phyloP scores from a whole-genome alignment of 2,797 vertebrate genomes.

The Sternarchorhynchus goeldii region DNA sequence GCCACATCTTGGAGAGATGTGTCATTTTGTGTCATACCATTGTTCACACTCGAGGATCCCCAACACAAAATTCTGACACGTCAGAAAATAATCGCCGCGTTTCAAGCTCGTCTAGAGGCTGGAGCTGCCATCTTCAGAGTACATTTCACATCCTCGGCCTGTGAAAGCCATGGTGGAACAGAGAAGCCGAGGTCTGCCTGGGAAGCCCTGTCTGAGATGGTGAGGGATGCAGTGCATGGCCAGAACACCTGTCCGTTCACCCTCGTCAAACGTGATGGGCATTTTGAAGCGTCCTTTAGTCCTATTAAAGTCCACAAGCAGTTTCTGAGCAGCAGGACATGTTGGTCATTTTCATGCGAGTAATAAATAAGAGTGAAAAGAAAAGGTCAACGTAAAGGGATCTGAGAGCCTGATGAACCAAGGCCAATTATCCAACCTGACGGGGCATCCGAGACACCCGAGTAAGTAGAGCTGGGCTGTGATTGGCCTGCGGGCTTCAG shows the following conservation, averaged over 20 bases:
- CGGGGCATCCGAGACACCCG: conserved; percentile 59
- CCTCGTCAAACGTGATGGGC: neutral
- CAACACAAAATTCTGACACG: conserved; percentile 14
- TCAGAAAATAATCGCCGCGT: conserved; percentile 24
- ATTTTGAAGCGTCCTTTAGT: neutral
- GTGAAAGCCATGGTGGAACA: neutral
- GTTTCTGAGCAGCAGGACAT: neutral
- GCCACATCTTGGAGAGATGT: conserved; percentile 17
- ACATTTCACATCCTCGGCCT: conserved; percentile 6
- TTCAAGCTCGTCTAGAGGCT: neutral
- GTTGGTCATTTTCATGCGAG: conserved; percentile 9
- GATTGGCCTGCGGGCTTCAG: conserved; percentile 33
- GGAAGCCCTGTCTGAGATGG: neutral
- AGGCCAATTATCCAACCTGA: conserved; percentile 73
- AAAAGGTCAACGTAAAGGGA: conserved; percentile 63
- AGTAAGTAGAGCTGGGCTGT: conserved; percentile 28
- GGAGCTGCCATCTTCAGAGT: conserved; percentile 32
- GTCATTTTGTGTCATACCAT: conserved; percentile 8
- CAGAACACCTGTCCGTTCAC: neutral
- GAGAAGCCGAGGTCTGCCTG: neutral
- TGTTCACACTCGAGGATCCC: conserved; percentile 26
- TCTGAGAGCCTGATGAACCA: conserved; percentile 66
- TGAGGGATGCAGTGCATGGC: neutral
- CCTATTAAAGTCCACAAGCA: neutral
- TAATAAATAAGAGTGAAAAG: conserved; percentile 46